Base-by-base conservation (phyloP, 2,113 vertebrate genomes). In the Deroptyus accipitrinus region DNA sequence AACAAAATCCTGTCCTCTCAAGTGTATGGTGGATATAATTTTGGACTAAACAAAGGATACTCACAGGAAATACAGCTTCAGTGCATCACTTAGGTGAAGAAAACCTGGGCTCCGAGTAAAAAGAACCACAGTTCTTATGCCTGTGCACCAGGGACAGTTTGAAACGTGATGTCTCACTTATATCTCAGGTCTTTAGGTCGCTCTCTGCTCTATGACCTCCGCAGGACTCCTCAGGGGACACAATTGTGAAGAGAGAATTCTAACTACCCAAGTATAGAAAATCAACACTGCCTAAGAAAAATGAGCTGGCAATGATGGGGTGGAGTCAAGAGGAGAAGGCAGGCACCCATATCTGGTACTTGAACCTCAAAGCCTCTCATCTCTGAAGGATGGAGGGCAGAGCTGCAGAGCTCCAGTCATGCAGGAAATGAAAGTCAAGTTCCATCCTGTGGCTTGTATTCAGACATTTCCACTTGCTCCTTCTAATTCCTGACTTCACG, bases 241-340 rank as follows among this genome's bases (percentile, higher is more conserved):
- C 4, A 42, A 10, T 9, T 15, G 16, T 3, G 23, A 77, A 55
- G 35, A 23, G 51, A 30, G 37, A 66, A n/a, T 33, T 81, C 39
- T 16, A 77, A 61, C 23, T 42, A 13, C 35, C 51, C 67, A n/a
- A 25, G 6, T 17, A 12, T 1, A 66, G 62, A 52, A 44, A 33
- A 37, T 7, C 31, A 72, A 1, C 22, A 28, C 28, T 31, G 17
- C 14, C 28, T 41, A 46, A 30, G 20, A 13, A 18, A 68, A 67
- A 57, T 7, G 72, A 76, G 42, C 1, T 35, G 7, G 3, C 0
- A 9, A 19, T 2, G 77, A 17, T 16, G 11, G 22, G 9, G 3
- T 49, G 30, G 35, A 57, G 20, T 7, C 30, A 30, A 61, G 64
- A 42, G 31, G n/a, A 64, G 37, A 48, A 68, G 28, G 15, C 20